Conservation (phyloP, 2,888 invertebrate genomes). For the Petrolisthes manimaculis region DNA sequence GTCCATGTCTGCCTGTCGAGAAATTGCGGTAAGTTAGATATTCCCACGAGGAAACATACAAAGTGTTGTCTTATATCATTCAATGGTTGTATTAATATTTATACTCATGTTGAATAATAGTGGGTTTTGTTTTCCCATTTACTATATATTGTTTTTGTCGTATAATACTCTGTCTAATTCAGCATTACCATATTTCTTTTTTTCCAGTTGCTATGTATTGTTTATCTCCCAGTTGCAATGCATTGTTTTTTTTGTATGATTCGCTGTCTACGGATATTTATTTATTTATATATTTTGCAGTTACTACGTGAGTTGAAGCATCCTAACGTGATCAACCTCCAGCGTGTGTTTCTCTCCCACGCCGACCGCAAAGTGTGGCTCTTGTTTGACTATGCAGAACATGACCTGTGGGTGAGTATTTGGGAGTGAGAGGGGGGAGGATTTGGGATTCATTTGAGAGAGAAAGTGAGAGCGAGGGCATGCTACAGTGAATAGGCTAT, state of each 20-base stretch:
- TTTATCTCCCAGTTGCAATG: too few relatives aligned
- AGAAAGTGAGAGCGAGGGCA: neutral
- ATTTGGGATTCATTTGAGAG: neutral
- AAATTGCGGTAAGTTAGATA: slow-evolving; percentile 86
- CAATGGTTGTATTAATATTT: too few relatives aligned
- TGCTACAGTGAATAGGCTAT: neutral
- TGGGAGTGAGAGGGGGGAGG: neutral
- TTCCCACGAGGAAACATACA: neutral
- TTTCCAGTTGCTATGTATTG: too few relatives aligned
- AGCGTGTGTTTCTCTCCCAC: slow-evolving; percentile 95
- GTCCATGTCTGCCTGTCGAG: slow-evolving; percentile 99
- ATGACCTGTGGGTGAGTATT: slow-evolving; percentile 89
- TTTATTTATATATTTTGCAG: slow-evolving; percentile 73
- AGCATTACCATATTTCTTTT: too few relatives aligned
- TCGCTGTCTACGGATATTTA: too few relatives aligned
- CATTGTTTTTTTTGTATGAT: too few relatives aligned
- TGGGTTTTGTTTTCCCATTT: too few relatives aligned
- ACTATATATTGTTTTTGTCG: too few relatives aligned
- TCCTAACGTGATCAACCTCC: slow-evolving; percentile 95
- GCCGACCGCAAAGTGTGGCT: slow-evolving; percentile 97
- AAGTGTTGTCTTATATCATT: too few relatives aligned
- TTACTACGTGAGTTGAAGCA: slow-evolving; percentile 95
- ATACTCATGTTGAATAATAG: too few relatives aligned
- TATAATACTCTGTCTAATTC: too few relatives aligned
- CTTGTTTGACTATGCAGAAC: slow-evolving; percentile 98